Conservation (phyloP, 1,140 invertebrate species). For the Colletes gigas region DNA sequence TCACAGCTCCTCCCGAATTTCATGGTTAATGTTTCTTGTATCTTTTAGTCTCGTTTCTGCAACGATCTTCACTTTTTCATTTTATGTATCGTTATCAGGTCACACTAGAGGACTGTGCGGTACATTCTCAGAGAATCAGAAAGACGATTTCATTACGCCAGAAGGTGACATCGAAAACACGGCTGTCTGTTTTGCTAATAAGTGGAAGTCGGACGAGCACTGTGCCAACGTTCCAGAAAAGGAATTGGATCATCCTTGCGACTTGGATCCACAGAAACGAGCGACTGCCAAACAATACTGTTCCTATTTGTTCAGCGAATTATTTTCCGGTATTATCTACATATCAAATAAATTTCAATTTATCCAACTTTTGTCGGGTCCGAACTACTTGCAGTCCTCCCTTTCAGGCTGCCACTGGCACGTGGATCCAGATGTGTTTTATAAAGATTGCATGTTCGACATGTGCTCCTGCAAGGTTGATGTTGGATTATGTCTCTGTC, state of each 20-base stretch:
- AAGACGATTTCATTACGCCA: conserved; percentile 93
- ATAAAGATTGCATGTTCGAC: conserved; percentile 92
- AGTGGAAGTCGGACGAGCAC: conserved; percentile 91
- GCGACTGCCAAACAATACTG: conserved; percentile 86
- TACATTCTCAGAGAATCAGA: conserved; percentile 92
- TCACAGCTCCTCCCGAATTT: conserved; percentile 89
- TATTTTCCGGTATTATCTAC: conserved; percentile 83
- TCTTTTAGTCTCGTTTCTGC: neutral
- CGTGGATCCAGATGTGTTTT: conserved; percentile 89
- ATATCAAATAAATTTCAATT: neutral
- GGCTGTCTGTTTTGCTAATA: conserved; percentile 90
- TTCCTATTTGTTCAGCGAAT: conserved; percentile 84
- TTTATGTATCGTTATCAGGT: conserved; percentile 43
- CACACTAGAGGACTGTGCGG: conserved; percentile 89
- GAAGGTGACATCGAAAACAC: conserved; percentile 91
- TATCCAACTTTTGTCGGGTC: neutral
- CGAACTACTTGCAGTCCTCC: neutral
- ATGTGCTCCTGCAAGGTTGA: conserved; percentile 90
- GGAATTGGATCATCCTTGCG: conserved; percentile 86
- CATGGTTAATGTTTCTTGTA: conserved; percentile 76
- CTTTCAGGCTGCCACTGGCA: conserved; percentile 88
- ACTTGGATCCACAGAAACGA: conserved; percentile 86
- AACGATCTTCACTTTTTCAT: neutral
- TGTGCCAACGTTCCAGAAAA: conserved; percentile 84
- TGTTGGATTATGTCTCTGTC: conserved; percentile 88